Evolutionary conservation across 2,797 vertebrate species (phyloP), one percentile per base, ranked within the genome.

Genomic region (Fratercula arctica): DNA sequence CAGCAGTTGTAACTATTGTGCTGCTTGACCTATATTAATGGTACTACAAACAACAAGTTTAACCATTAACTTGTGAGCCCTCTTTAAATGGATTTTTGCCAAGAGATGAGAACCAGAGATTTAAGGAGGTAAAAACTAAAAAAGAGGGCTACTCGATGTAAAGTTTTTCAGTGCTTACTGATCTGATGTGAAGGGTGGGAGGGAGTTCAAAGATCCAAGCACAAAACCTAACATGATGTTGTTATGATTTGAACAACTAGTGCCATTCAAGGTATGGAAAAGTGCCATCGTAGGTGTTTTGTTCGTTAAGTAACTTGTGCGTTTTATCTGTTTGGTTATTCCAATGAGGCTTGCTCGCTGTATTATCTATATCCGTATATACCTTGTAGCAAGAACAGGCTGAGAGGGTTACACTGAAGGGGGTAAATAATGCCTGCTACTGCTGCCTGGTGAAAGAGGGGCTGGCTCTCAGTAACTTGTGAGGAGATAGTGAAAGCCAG

Each of bases 11-110:
- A 97, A 92, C 97, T 97, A 98, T 97, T 98, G 98, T 98, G 97
- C 97, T 95, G 87, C 96, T 93, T 96, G 97, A 98, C 98, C 97
- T 89, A 93, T 98, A 98, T 98, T 98, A 99, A 98, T 98, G 98
- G 98, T 97, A 98, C 97, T 98, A 98, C 98, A 99, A 99, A 99
- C 98, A 99, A 97, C 96, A 97, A 97, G 98, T 97, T 98, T 99
- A 99, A 99, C 98, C 98, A 99, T 99, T 99, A 99, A 99, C 99
- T 98, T 96, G 94, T 96, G 94, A 97, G 96, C 96, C 68, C 97
- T 98, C 98, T 98, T 98, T 98, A 98, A 98, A 97, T 97, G 95
- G 97, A 96, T 97, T 96, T 48, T 98, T 98, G 97, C 97, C 97
- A 92, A 89, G 93, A 90, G 90, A 97, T 84, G 97, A 85, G 96